phyloP scores from a whole-genome alignment of 1,140 invertebrate species.

The Drosophila paulistorum region DNA sequence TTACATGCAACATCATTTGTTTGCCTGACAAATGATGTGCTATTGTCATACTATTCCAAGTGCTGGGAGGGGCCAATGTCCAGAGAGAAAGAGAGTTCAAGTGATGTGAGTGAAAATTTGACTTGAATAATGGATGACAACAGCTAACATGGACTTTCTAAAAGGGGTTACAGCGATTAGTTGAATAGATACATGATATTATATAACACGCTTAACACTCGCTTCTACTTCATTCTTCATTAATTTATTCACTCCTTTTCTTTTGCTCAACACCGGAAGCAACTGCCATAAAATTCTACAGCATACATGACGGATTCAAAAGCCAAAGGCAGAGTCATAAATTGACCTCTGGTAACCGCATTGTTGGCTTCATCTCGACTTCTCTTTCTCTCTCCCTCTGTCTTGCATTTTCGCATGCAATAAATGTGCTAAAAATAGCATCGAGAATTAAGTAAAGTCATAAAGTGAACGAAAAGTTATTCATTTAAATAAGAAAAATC shows the following conservation, averaged over 20 bases:
- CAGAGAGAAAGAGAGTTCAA: conserved; percentile 49
- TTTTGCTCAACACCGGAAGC: conserved; percentile 50
- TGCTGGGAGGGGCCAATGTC: conserved; percentile 1
- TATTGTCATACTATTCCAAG: conserved; percentile 73
- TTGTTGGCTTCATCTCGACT: conserved; percentile 45
- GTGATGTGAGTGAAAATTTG: conserved; percentile 60
- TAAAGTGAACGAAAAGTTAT: conserved; percentile 42
- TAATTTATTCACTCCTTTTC: too few relatives aligned
- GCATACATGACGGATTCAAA: conserved; percentile 4
- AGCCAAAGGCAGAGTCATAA: conserved; percentile 48
- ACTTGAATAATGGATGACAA: conserved; percentile 65
- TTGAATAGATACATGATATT: conserved; percentile 1
- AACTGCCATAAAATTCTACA: conserved; percentile 60
- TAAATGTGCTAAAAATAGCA: conserved; percentile 76
- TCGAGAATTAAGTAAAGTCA: conserved; percentile 41
- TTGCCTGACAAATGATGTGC: conserved; percentile 79
- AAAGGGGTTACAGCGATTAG: conserved; percentile 47
- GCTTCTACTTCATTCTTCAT: background rate
- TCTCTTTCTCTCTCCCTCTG: background rate
- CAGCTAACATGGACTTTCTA: conserved; percentile 30
- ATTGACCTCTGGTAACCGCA: conserved; percentile 71
- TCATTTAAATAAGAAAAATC: conserved; percentile 45
- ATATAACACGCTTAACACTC: background rate
- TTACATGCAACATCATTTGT: conserved; percentile 81
- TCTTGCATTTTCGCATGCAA: conserved; percentile 51